Evolutionary conservation across 2,113 vertebrate genomes (phyloP).

Genomic region (Heloderma charlesbogerti): DNA sequence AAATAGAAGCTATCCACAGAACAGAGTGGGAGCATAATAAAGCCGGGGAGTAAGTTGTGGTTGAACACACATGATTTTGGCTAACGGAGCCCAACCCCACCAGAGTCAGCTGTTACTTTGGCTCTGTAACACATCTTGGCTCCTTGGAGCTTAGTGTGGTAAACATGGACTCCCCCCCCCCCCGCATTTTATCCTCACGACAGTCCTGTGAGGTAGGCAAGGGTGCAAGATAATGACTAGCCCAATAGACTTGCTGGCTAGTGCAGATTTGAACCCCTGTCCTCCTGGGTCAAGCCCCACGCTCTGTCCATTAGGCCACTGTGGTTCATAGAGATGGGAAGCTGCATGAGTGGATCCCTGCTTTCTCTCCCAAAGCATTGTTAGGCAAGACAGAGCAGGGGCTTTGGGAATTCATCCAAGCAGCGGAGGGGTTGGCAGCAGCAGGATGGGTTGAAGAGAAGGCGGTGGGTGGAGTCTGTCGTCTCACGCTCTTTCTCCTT

Average conservation of each 20-base stretch:
- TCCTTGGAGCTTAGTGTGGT: background rate
- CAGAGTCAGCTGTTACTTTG: background rate
- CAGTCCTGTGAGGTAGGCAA: background rate
- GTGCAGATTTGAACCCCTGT: background rate
- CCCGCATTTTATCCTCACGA: too few relatives aligned
- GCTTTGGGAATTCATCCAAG: background rate
- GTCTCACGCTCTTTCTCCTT: too few relatives aligned
- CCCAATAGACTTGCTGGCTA: background rate
- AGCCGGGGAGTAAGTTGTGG: background rate
- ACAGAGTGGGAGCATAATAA: too few relatives aligned
- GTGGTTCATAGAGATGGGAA: background rate
- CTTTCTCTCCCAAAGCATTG: background rate
- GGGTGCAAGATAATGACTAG: background rate
- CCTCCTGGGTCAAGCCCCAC: background rate
- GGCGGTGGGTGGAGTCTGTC: background rate
- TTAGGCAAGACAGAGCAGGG: background rate
- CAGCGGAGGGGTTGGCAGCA: background rate
- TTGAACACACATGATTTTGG: too few relatives aligned
- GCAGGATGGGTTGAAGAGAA: background rate
- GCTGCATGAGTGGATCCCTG: background rate
- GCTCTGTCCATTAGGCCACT: background rate
- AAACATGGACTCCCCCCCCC: too few relatives aligned
- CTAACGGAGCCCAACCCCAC: too few relatives aligned
- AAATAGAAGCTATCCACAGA: background rate
- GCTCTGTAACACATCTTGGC: too few relatives aligned